Base-by-base conservation (phyloP, 2,797 vertebrate species). In the Tokudaia tokunoshimensis region DNA sequence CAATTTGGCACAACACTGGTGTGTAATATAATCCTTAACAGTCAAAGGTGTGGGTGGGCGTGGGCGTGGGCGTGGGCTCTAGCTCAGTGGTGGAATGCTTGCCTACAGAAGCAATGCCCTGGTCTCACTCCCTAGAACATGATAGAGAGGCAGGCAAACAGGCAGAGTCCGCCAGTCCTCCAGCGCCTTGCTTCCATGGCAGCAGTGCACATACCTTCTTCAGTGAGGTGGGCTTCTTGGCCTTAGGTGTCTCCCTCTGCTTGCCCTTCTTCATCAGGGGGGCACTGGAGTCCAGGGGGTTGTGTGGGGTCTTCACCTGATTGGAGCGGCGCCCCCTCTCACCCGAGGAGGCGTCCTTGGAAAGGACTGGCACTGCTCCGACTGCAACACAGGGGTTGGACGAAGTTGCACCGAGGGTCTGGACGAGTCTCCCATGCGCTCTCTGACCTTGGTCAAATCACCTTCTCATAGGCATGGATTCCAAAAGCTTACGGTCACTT, bases 251-350 rank as follows among this genome's bases (percentile, higher is more conserved):
- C 97, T 99, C 99, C 97, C 99, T 99, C 97, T 99, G 99, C 94
- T 99, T 99, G 89, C 99, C 99, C 96, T 99, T 99, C 98, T 99
- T 99, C 92, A 99, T 99, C 97, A 99, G 98, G 31, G 99, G 99
- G 93, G 99, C 99, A 0, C 99, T 99, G 93, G 99, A 99, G 98
- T 99, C 99, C 98, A 99, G 96, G 0, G 99, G 99, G 96, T 99
- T 99, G 98, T 99, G 99, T 10, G 99, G 99, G 44, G 99, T 98
- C 97, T 99, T 99, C 89, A 98, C 98, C 94, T 98, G 98, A 94
- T 96, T 98, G 97, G 98, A 98, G 87, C 98, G 98, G 94, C 98
- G 98, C 5, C 97, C 98, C 97, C 99, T 99, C 61, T 98, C 98
- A 95, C 97, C 95, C 0, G 91, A 80, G 1, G 96, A n/a, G 19